Conservation (phyloP, 2,113 vertebrate species). For the Tichodroma muraria region DNA sequence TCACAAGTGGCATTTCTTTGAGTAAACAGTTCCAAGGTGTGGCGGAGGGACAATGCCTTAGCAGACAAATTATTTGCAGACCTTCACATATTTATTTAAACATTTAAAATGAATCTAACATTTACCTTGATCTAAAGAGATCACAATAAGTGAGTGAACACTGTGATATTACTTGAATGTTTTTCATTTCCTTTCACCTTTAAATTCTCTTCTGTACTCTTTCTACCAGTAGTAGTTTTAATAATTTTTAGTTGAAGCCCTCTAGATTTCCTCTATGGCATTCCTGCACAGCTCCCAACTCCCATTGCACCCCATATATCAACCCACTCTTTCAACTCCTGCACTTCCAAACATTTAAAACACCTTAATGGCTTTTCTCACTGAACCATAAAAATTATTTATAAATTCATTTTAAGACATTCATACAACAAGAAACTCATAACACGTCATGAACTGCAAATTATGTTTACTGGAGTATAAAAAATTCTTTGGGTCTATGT, state of each 20-base stretch:
- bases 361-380: slow-evolving; percentile 67
- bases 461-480: slow-evolving; percentile 63
- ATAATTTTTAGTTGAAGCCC: neutral
- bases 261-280: neutral
- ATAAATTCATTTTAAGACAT: slow-evolving; percentile 66
- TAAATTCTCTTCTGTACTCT: neutral
- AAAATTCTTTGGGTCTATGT: slow-evolving; percentile 51
- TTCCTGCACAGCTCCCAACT: slow-evolving; percentile 22
- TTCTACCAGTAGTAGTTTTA: neutral
- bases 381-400: slow-evolving; percentile 73
- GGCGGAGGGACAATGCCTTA: neutral
- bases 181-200: neutral
- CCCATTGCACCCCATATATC: slow-evolving; percentile 48
- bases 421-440: slow-evolving; percentile 52
- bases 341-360: slow-evolving; percentile 67
- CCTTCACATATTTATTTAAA: neutral
- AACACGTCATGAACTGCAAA: slow-evolving; percentile 62
- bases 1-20: neutral
- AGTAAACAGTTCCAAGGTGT: neutral
- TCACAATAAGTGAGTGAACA: neutral
- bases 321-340: slow-evolving; percentile 60
- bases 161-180: neutral
- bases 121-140: neutral
- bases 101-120: neutral
- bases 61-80: neutral